A percentile compares a stretch with the other conserved stretches of the same genome.
Evolutionary conservation across 2,113 vertebrate species (phyloP).

Genomic region (Helogale parvula): DNA sequence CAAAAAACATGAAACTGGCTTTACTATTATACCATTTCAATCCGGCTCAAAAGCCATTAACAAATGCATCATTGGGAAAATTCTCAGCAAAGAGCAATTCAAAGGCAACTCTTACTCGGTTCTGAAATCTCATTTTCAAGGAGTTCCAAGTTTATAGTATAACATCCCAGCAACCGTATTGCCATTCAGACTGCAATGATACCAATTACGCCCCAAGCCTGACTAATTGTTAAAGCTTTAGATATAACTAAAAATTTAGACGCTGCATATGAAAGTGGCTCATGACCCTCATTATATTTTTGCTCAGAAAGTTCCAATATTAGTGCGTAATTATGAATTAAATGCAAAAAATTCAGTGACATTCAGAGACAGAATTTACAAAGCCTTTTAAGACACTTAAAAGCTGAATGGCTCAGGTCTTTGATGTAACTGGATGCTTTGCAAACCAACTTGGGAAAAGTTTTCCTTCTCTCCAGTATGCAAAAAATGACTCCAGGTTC

Average conservation of each 20-base stretch:
- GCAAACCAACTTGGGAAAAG: constrained; percentile 34
- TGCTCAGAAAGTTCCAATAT: constrained; percentile 59
- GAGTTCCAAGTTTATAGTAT: constrained; percentile 16
- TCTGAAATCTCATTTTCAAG: constrained; percentile 45
- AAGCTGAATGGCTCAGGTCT: not conserved
- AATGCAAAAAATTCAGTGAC: constrained; percentile 61
- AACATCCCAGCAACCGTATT: not conserved
- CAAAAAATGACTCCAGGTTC: constrained; percentile 75
- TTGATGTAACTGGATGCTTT: constrained; percentile 29
- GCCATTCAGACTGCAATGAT: not conserved
- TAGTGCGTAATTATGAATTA: constrained; percentile 49
- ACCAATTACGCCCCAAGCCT: constrained; percentile 42
- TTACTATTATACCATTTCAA: constrained; percentile 25
- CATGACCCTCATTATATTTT: constrained; percentile 61
- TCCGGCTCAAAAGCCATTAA: constrained; percentile 43
- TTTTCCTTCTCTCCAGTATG: not conserved
- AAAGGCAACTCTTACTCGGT: constrained; percentile 50
- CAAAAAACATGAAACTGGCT: constrained; percentile 38
- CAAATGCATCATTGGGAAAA: constrained; percentile 49
- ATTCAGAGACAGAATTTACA: constrained; percentile 61
- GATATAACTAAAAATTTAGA: constrained; percentile 35
- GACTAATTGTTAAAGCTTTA: constrained; percentile 31
- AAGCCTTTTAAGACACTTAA: constrained; percentile 60
- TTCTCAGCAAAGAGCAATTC: constrained; percentile 55
- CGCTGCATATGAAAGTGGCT: constrained; percentile 54